Percentiles rank a stretch among this genome's conserved stretches.
These are phyloP conservation scores for Semibalanus balanoides DNA, from an alignment of 1,140 invertebrate genomes.

Conservation along the genomic window DNA sequence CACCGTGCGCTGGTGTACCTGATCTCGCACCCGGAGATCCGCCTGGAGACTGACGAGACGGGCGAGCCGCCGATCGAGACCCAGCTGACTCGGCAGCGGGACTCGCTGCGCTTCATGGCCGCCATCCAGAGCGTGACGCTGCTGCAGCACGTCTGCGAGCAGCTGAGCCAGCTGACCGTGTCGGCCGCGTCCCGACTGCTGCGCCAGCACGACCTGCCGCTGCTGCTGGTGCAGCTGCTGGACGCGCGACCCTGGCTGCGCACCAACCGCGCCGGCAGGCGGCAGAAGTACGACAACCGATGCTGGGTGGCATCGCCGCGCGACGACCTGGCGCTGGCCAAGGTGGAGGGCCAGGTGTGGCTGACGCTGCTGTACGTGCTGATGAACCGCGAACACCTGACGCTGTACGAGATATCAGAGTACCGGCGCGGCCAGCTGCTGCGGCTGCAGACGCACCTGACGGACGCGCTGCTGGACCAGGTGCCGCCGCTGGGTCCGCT, in stretches of 20 bases:
- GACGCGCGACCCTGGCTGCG: slow-evolving; percentile 50
- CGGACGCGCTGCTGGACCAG: slow-evolving; percentile 53
- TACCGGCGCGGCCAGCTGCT: slow-evolving; percentile 44
- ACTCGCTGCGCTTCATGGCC: neutral
- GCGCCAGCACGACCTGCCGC: slow-evolving; percentile 36
- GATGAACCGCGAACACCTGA: slow-evolving; percentile 38
- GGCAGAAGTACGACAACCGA: slow-evolving; percentile 6
- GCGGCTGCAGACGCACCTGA: slow-evolving; percentile 43
- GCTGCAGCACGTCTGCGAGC: slow-evolving; percentile 42
- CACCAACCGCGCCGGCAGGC: slow-evolving; percentile 9
- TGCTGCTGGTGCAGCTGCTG: slow-evolving; percentile 50
- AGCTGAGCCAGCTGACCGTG: slow-evolving; percentile 16
- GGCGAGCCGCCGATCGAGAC: neutral
- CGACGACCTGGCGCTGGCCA: slow-evolving; percentile 29
- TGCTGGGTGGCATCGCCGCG: slow-evolving; percentile 6
- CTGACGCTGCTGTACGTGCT: slow-evolving; percentile 50
- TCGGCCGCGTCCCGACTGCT: slow-evolving; percentile 20
- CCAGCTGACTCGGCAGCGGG: neutral
- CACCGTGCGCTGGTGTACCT: slow-evolving; percentile 40
- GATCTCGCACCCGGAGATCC: neutral
- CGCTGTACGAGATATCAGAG: slow-evolving; percentile 48
- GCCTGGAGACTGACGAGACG: neutral
- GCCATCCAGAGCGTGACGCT: slow-evolving; percentile 38
- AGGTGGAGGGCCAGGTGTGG: slow-evolving; percentile 55
- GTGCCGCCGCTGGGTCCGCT: slow-evolving; percentile 54